phyloP scores from a whole-genome alignment of 2,888 invertebrate species.

The Meganola albula region DNA sequence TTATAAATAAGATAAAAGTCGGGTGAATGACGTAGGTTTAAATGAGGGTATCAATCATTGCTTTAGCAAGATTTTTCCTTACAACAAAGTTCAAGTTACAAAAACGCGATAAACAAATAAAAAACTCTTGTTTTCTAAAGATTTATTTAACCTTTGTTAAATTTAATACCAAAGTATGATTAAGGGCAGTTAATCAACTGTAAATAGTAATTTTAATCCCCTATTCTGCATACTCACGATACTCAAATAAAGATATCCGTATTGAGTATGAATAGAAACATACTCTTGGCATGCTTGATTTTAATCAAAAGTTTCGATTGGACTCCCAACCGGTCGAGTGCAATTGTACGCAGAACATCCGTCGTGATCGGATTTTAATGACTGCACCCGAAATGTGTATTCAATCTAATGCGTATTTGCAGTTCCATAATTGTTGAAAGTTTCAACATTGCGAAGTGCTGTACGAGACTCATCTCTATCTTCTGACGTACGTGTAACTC shows the following conservation, averaged over 20 bases:
- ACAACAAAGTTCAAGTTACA: not conserved
- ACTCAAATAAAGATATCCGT: slow-evolving; percentile 72
- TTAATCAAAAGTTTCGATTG: slow-evolving; percentile 77
- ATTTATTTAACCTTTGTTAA: not conserved
- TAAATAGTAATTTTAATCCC: slow-evolving; percentile 56
- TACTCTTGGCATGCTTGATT: slow-evolving; percentile 68
- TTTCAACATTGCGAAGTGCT: slow-evolving; percentile 37
- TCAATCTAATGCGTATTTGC: slow-evolving; percentile 66
- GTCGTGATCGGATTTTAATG: slow-evolving; percentile 59
- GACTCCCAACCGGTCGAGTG: slow-evolving; percentile 60
- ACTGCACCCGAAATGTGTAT: slow-evolving; percentile 58
- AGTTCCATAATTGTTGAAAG: slow-evolving; percentile 61
- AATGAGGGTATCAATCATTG: slow-evolving; percentile 41
- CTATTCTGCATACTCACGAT: slow-evolving; percentile 54
- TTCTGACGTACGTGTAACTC: slow-evolving; percentile 46
- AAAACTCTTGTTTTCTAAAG: not conserved
- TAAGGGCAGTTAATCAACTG: slow-evolving; percentile 48
- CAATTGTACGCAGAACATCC: slow-evolving; percentile 39
- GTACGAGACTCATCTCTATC: slow-evolving; percentile 28
- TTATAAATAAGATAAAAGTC: slow-evolving; percentile 52
- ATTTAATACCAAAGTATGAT: slow-evolving; percentile 6
- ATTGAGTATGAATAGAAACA: slow-evolving; percentile 52
- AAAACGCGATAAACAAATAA: not conserved
- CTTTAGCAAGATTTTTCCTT: slow-evolving; percentile 28
- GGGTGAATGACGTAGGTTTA: slow-evolving; percentile 35